These are phyloP conservation scores for Pseudeuparius sepicola DNA, from an alignment of 2,888 invertebrate species.

Conservation along the genomic window DNA sequence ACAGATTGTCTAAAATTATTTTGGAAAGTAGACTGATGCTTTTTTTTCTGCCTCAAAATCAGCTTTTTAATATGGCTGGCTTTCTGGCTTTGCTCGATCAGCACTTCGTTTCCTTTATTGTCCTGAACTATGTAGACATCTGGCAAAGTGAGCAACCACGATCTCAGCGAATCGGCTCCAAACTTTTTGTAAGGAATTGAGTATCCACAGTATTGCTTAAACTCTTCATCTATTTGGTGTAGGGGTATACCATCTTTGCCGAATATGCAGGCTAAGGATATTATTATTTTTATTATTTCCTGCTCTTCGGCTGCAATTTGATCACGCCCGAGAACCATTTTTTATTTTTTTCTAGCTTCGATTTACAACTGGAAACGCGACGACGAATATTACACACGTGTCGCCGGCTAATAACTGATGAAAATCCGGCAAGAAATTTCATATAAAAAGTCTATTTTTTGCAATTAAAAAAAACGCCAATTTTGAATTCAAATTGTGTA, in stretches of 20 bases:
- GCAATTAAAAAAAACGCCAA: too few relatives aligned
- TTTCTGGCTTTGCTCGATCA: slow-evolving; percentile 28
- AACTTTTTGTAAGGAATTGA: slow-evolving; percentile 28
- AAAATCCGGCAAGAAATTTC: too few relatives aligned
- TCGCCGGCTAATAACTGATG: too few relatives aligned
- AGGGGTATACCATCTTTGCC: slow-evolving; percentile 27
- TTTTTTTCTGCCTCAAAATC: slow-evolving; percentile 26
- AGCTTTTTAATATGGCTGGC: slow-evolving; percentile 27
- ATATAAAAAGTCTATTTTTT: too few relatives aligned
- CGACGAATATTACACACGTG: too few relatives aligned
- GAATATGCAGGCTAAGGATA: slow-evolving; percentile 26
- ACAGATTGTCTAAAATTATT: slow-evolving; percentile 1
- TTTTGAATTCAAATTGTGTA: too few relatives aligned
- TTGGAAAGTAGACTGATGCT: not conserved
- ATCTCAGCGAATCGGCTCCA: slow-evolving; percentile 24
- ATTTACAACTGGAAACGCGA: too few relatives aligned
- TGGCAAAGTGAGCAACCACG: slow-evolving; percentile 27
- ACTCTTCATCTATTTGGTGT: slow-evolving; percentile 24
- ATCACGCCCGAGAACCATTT: too few relatives aligned
- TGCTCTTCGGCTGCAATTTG: too few relatives aligned
- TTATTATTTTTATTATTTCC: slow-evolving; percentile 22
- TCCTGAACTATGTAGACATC: slow-evolving; percentile 27
- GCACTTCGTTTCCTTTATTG: slow-evolving; percentile 23
- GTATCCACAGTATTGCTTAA: slow-evolving; percentile 24
- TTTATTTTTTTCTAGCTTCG: too few relatives aligned